Conservation (phyloP, 2,888 invertebrate genomes). For the Orthosia incerta region DNA sequence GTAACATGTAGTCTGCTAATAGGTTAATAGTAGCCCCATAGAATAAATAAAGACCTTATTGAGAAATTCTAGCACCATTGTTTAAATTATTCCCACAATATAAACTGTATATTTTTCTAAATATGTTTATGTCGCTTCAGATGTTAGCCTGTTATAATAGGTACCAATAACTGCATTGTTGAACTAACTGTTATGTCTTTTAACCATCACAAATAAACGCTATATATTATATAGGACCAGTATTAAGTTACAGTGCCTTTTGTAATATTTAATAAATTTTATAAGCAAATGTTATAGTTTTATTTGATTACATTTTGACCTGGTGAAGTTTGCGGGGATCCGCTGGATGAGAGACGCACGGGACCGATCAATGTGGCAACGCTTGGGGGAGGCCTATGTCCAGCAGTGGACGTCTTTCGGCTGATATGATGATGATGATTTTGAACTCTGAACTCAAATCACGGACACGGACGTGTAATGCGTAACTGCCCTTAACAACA, state of each 20-base stretch:
- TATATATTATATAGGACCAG: constrained; percentile 74
- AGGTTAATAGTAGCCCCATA: neutral
- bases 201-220: constrained; percentile 73
- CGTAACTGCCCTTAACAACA: too few relatives aligned
- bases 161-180: constrained; percentile 60
- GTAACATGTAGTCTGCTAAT: neutral
- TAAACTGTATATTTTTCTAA: constrained; percentile 62
- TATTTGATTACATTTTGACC: constrained; percentile 43
- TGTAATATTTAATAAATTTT: constrained; percentile 85
- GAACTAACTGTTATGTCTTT: constrained; percentile 57
- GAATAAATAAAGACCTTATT: neutral
- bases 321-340: too few relatives aligned
- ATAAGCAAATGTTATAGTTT: constrained; percentile 67
- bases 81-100: constrained; percentile 37
- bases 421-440: too few relatives aligned
- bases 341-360: too few relatives aligned
- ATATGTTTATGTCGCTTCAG: constrained; percentile 44
- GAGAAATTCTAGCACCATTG: neutral
- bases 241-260: constrained; percentile 86
- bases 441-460: too few relatives aligned
- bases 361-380: too few relatives aligned
- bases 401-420: too few relatives aligned
- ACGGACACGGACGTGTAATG: too few relatives aligned
- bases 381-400: too few relatives aligned
- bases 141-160: constrained; percentile 44